These are phyloP conservation scores for Cephus spinipes DNA, from an alignment of 2,888 invertebrate species.

Conservation along the genomic window DNA sequence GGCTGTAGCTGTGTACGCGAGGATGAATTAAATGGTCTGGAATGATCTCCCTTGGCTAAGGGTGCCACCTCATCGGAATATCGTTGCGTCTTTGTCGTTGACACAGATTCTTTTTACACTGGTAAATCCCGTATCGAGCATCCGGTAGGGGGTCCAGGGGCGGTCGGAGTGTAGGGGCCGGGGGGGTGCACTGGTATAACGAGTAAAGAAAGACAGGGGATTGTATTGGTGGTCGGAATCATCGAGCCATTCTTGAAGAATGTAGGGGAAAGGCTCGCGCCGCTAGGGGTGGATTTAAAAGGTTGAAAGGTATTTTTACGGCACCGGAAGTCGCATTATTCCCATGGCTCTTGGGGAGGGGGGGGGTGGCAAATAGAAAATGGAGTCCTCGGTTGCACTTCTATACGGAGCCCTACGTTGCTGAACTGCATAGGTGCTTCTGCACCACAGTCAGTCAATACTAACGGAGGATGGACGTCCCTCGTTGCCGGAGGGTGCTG, in stretches of 20 bases:
- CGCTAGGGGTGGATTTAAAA: slow-evolving; percentile 26
- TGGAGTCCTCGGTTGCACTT: slow-evolving; percentile 10
- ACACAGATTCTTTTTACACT: not conserved
- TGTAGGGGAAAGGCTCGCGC: not conserved
- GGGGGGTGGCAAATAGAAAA: slow-evolving; percentile 36
- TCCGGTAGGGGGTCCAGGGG: not conserved
- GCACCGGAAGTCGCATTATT: slow-evolving; percentile 48
- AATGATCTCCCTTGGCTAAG: not conserved
- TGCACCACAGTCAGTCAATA: slow-evolving; percentile 47
- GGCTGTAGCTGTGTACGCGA: not conserved
- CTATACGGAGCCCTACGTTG: slow-evolving; percentile 33
- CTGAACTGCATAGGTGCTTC: slow-evolving; percentile 17
- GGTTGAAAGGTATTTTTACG: slow-evolving; percentile 44
- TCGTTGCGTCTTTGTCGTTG: not conserved
- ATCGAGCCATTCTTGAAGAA: not conserved
- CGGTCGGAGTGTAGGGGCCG: not conserved
- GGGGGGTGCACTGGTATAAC: not conserved
- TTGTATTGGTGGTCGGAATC: not conserved
- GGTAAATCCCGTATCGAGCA: not conserved
- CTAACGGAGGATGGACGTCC: slow-evolving; percentile 14
- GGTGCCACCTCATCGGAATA: not conserved
- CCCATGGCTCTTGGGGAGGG: slow-evolving; percentile 27
- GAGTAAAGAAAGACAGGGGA: not conserved
- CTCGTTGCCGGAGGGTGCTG: not conserved
- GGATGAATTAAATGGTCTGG: not conserved